Evolutionary conservation across 2,888 invertebrate genomes (phyloP), one percentile per base, ranked within the genome.

Genomic region (Caenorhabditis afra): DNA sequence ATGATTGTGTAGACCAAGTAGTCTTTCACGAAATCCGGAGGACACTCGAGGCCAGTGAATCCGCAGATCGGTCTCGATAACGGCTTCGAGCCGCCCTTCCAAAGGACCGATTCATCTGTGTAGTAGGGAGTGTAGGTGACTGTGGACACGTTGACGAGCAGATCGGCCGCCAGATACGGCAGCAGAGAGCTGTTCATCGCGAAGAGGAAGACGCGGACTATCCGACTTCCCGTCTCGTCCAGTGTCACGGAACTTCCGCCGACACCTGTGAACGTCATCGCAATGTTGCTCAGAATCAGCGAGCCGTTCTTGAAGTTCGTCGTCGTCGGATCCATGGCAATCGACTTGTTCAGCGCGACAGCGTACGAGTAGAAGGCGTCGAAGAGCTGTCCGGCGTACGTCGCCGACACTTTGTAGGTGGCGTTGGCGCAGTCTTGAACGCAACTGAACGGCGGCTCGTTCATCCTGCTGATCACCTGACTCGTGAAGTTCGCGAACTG

Each of bases 1-100:
- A 85, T 76, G 35, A 85, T 57, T 11, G 58, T 66, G 53, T 78
- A 79, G n/a, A 76, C 74, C 8, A 83, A 73, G 58, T 84, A 81
- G 49, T 82, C 80, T 62, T 65, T 57, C n/a, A 83, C 61, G 39
- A 83, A 77, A 58, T 83, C 61, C 18, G 73, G 45, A 3, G 83
- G 80, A 57, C 83, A 83, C 18, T 71, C 57, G 12, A 45, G 55
- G 55, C 85, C 85, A 3, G 47, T 53, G 58, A 77, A 85, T 8
- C 83, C 85, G 64, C 85, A 85, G 8, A 65, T 64, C 14, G 85
- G 85, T 12, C 39, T 44, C 1, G 59, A 62, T 3, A 62, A 41
- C 47, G 71, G 71, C 41, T 41, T 55, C 22, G 49, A 49, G 18
- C 71, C 61, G 22, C 53, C 47, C 18, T 61, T 62, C 71, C 71